These are phyloP conservation scores for Eulemur albifrons DNA, from an alignment of 2,797 vertebrate species.

Conservation along the genomic window DNA sequence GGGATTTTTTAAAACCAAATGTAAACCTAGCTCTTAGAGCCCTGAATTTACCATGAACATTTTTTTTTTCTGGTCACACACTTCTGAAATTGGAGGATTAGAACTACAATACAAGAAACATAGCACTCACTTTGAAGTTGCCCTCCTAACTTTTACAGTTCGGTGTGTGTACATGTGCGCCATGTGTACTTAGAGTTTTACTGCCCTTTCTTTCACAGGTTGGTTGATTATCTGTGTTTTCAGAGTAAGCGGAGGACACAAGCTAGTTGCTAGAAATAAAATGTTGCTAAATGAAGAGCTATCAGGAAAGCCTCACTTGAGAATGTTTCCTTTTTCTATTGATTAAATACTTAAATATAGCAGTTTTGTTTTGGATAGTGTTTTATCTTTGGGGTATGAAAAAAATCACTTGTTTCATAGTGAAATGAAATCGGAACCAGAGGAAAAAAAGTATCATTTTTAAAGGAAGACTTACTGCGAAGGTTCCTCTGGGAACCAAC, in stretches of 20 bases:
- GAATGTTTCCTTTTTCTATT: neutral
- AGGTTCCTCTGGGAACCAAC: neutral
- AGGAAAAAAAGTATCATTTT: neutral
- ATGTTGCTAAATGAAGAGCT: neutral
- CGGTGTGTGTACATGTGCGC: neutral
- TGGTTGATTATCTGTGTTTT: neutral
- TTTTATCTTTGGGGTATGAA: conserved; percentile 18
- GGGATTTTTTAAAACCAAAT: conserved; percentile 54
- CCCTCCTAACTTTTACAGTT: neutral
- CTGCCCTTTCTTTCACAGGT: neutral
- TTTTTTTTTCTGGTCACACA: conserved; percentile 54
- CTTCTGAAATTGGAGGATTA: conserved; percentile 32
- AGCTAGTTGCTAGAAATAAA: neutral
- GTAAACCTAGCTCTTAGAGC: conserved; percentile 74
- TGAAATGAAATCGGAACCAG: neutral
- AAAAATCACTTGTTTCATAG: neutral
- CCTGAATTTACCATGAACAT: conserved; percentile 53
- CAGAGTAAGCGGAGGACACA: neutral
- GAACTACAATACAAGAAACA: conserved; percentile 35
- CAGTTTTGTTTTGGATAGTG: neutral
- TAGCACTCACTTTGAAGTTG: conserved; percentile 55
- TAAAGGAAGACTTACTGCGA: neutral
- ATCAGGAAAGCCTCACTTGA: neutral
- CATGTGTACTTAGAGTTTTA: neutral
- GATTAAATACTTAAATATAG: neutral